Evolutionary conservation across 2,888 invertebrate genomes (phyloP), one percentile per base, ranked within the genome.

Genomic region (Ornithoptera priamus): DNA sequence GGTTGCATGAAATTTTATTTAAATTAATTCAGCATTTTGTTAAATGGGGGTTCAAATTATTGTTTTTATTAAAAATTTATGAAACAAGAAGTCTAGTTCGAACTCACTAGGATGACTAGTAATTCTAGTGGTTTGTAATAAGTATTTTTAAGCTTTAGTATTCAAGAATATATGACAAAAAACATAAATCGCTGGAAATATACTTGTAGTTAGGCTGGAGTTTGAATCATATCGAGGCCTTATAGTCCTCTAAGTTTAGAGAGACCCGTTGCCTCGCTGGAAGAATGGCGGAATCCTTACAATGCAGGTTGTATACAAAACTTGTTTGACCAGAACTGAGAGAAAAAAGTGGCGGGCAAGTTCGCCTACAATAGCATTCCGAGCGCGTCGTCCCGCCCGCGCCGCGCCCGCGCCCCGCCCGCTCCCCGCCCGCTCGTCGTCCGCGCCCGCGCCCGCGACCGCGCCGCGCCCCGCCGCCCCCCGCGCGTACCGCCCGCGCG

Each of bases 361-460:
- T 90, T 92, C 89, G 90, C 92, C 92, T 90, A 91, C 92, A 91
- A 92, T 92, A 90, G 92, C 92, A 92, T 92, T 91, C 91, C 89
- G 82, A 77, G 82, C 76, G 75, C 80, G 71, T 77, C 80, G 85
- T 78, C 78, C 86, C 87, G 86, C 85, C 86, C 78, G 77, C 84
- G 78, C 77, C 81, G 78, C 75, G 74, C 81, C 76, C 75, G 72
- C 74, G 10, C 39, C 39, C 8, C 80, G 75, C 75, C 39, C 39
- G 39, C 39, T 7, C 39, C 30, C 3, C 30, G 39, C 39, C 39
- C 39, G 39, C 39, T 0, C 39, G 10, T 7, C 39, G 36, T 10
- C 0, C 39, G 39, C 39, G 8, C 75, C 64, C 68, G 53, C 70
- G 53, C 67, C 39, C 57, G 65, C 71, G 60, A 65, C 75, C 68